Percentiles rank a stretch among this genome's conserved stretches.
These are phyloP conservation scores for Pegoplata infirma DNA, from an alignment of 2,888 invertebrate species.

Conservation along the genomic window DNA sequence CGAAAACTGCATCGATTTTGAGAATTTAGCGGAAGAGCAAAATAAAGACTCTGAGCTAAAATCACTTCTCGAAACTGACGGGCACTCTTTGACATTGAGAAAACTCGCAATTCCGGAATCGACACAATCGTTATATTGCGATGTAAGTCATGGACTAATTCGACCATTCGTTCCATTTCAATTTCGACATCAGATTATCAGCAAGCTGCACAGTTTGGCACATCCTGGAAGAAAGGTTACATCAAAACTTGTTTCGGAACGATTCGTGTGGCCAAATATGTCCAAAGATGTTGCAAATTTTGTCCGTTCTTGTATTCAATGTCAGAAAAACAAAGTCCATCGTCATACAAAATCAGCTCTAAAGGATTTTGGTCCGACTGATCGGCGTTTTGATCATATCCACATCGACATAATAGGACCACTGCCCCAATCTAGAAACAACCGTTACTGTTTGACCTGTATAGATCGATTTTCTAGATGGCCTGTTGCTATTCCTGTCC, in stretches of 20 bases:
- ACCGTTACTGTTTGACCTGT: conserved; percentile 34
- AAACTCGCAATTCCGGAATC: conserved; percentile 34
- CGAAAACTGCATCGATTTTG: conserved; percentile 19
- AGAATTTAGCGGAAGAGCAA: conserved; percentile 40
- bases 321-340: conserved; percentile 36
- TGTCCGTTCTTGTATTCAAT: conserved; percentile 22
- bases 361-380: not conserved
- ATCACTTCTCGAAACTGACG: not conserved
- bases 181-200: conserved; percentile 33
- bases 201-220: conserved; percentile 26
- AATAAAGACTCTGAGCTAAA: conserved; percentile 29
- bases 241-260: conserved; percentile 25
- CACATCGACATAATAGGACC: conserved; percentile 25
- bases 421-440: not conserved
- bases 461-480: conserved; percentile 32
- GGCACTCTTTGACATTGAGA: conserved; percentile 23
- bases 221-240: conserved; percentile 39
- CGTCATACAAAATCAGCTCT: conserved; percentile 29
- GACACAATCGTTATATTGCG: conserved; percentile 34
- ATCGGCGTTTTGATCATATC: conserved; percentile 19
- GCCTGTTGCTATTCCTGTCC: conserved; percentile 23
- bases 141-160: conserved; percentile 24
- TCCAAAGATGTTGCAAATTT: conserved; percentile 33
- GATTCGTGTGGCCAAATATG: conserved; percentile 54
- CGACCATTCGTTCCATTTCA: conserved; percentile 38